Conservation (phyloP, 2,113 vertebrate species). For the Xiphophorus hellerii region DNA sequence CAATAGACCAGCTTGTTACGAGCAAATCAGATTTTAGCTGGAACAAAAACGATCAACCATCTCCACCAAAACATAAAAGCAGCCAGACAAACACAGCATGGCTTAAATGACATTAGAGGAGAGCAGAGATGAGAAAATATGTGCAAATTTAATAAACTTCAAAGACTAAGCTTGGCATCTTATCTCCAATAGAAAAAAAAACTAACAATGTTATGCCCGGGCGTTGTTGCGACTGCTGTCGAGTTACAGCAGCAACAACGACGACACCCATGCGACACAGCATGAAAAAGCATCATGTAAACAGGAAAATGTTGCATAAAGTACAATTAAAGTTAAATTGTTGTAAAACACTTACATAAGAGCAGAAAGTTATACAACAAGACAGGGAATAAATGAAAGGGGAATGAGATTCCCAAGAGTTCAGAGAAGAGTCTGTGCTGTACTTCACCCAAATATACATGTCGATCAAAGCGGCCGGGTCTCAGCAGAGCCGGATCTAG, state of each 20-base stretch:
- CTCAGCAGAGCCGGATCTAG: slow-evolving; percentile 83
- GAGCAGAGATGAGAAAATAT: slow-evolving; percentile 17
- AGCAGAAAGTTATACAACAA: neutral
- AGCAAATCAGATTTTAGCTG: slow-evolving; percentile 45
- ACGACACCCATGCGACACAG: neutral
- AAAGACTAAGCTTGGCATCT: neutral
- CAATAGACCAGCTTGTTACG: slow-evolving; percentile 24
- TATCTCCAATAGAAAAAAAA: neutral
- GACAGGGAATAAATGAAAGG: neutral
- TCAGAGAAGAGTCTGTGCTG: neutral
- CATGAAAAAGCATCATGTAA: slow-evolving; percentile 2
- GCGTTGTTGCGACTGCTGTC: neutral
- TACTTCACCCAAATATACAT: slow-evolving; percentile 80
- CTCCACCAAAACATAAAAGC: slow-evolving; percentile 46
- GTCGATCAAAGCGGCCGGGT: slow-evolving; percentile 83
- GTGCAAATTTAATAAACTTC: slow-evolving; percentile 13
- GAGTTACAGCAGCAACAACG: neutral
- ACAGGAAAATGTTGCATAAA: slow-evolving; percentile 10
- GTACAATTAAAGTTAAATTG: neutral
- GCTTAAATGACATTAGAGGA: slow-evolving; percentile 8
- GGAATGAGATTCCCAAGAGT: neutral
- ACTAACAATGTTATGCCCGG: neutral
- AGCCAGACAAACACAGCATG: slow-evolving; percentile 1
- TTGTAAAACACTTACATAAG: neutral
- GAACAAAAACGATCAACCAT: slow-evolving; percentile 33